A percentile compares a stretch with the other conserved stretches of the same genome.
These are phyloP conservation scores for Pachyrhynchus sulphureomaculatus DNA, from an alignment of 1,140 invertebrate genomes.

Conservation along the genomic window DNA sequence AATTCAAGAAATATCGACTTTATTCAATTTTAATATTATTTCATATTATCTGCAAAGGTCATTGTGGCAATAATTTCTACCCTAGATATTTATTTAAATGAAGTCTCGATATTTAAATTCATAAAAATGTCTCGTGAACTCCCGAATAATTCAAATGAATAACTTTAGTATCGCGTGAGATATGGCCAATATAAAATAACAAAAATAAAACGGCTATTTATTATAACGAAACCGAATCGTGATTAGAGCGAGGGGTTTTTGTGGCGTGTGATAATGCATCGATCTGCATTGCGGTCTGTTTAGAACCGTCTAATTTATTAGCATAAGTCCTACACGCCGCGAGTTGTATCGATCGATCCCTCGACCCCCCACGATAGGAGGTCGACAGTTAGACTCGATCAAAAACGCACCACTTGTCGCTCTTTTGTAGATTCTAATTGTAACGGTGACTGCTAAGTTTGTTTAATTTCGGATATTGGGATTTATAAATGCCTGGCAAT, in stretches of 20 bases:
- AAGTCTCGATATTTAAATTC: no score
- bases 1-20: no score
- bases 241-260: constrained; percentile 37
- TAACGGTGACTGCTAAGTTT: not conserved
- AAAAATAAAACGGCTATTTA: constrained; percentile 21
- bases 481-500: no score
- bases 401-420: constrained; percentile 8
- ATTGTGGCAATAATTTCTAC: no score
- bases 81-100: no score
- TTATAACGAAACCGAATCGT: constrained; percentile 37
- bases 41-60: no score
- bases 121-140: no score
- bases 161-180: no score
- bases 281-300: constrained; percentile 53
- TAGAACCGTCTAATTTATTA: constrained; percentile 54
- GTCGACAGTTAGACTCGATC: constrained; percentile 5
- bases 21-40: no score
- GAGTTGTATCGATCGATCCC: constrained; percentile 47
- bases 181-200: no score
- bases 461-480: no score
- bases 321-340: constrained; percentile 52
- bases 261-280: constrained; percentile 46
- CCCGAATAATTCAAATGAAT: no score
- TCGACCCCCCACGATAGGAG: not conserved
- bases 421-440: not conserved